Evolutionary conservation across 2,113 vertebrate genomes (phyloP).

Genomic region (Rana temporaria): DNA sequence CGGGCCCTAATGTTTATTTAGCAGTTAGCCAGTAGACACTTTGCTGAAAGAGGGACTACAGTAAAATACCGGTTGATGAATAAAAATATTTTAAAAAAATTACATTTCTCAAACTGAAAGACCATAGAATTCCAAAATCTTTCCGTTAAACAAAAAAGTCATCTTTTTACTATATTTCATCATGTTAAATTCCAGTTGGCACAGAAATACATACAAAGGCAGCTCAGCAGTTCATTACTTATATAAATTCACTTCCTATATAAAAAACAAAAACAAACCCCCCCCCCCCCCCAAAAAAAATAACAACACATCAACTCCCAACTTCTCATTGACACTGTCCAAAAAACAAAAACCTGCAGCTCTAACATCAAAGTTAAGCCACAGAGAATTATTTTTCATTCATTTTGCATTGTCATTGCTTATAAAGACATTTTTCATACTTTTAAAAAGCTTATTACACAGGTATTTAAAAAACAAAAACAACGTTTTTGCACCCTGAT

Average conservation of each 20-base stretch:
- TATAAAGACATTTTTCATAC: too few species aligned
- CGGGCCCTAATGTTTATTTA: too few species aligned
- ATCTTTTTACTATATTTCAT: not conserved
- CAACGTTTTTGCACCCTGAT: too few species aligned
- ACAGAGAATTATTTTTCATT: not conserved
- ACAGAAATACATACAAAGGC: conserved; percentile 30
- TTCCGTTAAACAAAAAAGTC: not conserved
- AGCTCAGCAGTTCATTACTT: conserved; percentile 70
- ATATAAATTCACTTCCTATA: conserved; percentile 75
- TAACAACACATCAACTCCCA: conserved; percentile 63
- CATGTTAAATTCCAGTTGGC: conserved; percentile 20
- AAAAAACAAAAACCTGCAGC: conserved; percentile 79
- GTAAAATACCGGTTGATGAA: not conserved
- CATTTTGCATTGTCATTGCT: too few species aligned
- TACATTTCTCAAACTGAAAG: not conserved
- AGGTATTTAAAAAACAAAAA: too few species aligned
- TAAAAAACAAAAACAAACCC: conserved; percentile 69
- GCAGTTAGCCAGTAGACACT: too few species aligned
- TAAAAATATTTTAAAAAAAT: not conserved
- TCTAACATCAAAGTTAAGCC: conserved; percentile 70
- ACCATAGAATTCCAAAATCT: not conserved
- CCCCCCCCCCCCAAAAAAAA: too few species aligned
- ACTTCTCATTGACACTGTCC: conserved; percentile 81
- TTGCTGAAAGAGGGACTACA: not conserved
- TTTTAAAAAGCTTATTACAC: too few species aligned